A percentile compares a stretch with the other conserved stretches of the same genome.
Conservation (phyloP, 2,113 vertebrate species). For the Entelurus aequoreus region DNA sequence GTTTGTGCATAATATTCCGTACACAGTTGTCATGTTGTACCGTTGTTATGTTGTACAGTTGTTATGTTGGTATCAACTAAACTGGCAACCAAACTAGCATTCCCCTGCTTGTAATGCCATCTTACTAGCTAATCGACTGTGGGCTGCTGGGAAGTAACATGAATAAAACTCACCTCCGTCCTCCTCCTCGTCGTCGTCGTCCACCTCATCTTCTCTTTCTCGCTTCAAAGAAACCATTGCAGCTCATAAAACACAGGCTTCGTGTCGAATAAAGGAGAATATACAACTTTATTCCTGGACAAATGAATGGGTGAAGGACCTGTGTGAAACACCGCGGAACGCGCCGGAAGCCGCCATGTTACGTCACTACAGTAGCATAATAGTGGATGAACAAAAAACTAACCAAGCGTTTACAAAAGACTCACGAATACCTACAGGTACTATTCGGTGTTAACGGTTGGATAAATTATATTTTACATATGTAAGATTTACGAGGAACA, state of each 20-base stretch:
- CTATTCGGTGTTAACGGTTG: too few species aligned
- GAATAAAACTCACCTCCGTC: conserved; percentile 17
- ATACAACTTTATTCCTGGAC: conserved; percentile 1
- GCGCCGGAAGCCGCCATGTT: neutral
- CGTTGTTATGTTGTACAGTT: neutral
- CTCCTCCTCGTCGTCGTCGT: conserved; percentile 62
- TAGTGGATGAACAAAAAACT: neutral
- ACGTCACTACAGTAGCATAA: neutral
- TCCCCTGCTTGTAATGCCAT: neutral
- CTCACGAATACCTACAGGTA: neutral
- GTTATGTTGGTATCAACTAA: neutral
- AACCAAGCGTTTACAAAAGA: neutral
- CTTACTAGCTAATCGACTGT: conserved; percentile 17
- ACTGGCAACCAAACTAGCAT: too few species aligned
- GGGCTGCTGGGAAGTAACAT: too few species aligned
- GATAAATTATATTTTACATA: too few species aligned
- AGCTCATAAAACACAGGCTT: accelerated
- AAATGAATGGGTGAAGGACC: conserved; percentile 20
- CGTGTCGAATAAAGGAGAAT: neutral
- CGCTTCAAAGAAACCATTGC: conserved; percentile 71
- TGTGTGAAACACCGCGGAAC: neutral
- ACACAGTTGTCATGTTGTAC: neutral
- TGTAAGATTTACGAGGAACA: too few species aligned
- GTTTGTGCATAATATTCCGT: neutral
- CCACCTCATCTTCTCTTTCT: conserved; percentile 63